Base-by-base conservation (phyloP, 2,797 vertebrate species). In the Eulemur albifrons region DNA sequence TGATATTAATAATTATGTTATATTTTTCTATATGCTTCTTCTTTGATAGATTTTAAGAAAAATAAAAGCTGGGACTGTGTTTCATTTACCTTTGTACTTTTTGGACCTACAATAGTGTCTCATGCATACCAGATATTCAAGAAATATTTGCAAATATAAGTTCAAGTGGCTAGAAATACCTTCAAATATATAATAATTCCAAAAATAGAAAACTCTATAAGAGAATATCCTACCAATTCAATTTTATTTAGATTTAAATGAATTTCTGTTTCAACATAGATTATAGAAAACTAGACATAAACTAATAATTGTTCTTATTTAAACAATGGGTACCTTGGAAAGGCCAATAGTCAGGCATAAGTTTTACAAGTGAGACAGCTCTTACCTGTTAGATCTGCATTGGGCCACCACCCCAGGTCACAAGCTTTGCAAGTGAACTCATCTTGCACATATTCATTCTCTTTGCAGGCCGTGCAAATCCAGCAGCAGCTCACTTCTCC, bases 401-500 rank as follows among this genome's bases (percentile, higher is more conserved):
- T 99, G 0, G 99, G 99, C 99, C 99, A 99, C 99, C 99, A 99
- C 84, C 99, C 99, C 93, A 99, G 98, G 57, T 99, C 99, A 96
- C 99, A 99, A 1, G 99, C 99, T 98, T 99, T 99, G 98, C 99
- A 99, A 9, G 99, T 99, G 97, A 99, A 99, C 98, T 99, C 99
- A 69, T 99, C 99, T 98, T 99, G 99, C 96, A 99, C 99, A 10
- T 98, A 99, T 85, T 99, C 99, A 4, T 99, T 99, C 98, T 99
- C 99, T 94, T 99, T 99, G 97, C 99, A 99, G n/a, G 99, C 99
- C 5, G 99, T 99, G 97, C 99, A 99, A 98, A 99, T 99, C 99
- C 99, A 99, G 90, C 99, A 99, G 98, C 99, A 99, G 97, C 99
- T 99, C 98, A 99, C 99, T 98, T 99, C 99, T 52, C 99, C 99